Base-by-base conservation (phyloP, 2,797 vertebrate genomes). In the Luscinia megarhynchos region DNA sequence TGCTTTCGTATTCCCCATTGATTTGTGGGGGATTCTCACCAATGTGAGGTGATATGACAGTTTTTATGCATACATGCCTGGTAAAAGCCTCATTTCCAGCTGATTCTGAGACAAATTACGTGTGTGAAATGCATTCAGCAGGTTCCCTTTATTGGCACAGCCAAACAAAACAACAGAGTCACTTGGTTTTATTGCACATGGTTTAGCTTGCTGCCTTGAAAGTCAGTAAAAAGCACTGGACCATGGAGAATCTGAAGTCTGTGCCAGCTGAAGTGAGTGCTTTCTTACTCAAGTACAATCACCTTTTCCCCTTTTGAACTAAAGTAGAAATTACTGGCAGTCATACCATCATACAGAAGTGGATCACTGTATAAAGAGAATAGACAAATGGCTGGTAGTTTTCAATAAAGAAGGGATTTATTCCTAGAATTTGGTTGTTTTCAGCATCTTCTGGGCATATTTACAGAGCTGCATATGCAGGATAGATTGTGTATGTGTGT, bases 151-250 rank as follows among this genome's bases (percentile, higher is more conserved):
- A 50, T 64, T 74, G 75, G 41, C 27, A 41, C 27, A 77, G 68
- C 45, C 41, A 79, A 96, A 66, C 59, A 54, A 72, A 95, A 32
- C 40, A 89, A 59, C 7, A n/a, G 12, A n/a, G 12, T 55, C 32
- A 29, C n/a, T 51, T 73, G 80, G 11, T 76, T 88, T 94, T 86
- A 57, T 68, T 90, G 24, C 53, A 66, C 17, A 4, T 61, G 30
- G 21, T 73, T 95, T 89, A 74, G 34, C 50, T 84, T 74, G 11
- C 63, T 94, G n/a, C 63, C 15, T 89, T 82, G 34, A 70, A 87
- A 93, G 30, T 38, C 55, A 76, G 34, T 38, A 84, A 89, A 87
- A 86, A 68, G 32, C 81, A 54, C 12, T 83, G 70, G 74, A 82
- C 63, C 74, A 15, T 64, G 70, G 68, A 93, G 86, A 84, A 74